These are phyloP conservation scores for Helobdella robusta DNA, from an alignment of 2,888 invertebrate species.

Conservation along the genomic window DNA sequence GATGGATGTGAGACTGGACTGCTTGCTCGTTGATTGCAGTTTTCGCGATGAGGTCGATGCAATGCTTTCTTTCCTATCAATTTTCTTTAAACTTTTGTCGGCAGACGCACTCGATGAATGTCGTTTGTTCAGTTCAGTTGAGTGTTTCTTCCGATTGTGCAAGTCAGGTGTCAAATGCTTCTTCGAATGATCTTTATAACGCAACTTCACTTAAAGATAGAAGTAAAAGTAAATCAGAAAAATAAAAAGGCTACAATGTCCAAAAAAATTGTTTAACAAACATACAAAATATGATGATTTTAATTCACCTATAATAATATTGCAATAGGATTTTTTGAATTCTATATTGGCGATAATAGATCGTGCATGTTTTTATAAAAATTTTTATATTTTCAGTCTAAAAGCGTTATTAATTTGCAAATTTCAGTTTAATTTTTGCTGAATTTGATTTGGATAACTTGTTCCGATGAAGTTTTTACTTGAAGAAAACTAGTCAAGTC, in stretches of 20 bases:
- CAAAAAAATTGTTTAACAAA: too few species aligned
- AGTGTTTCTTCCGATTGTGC: conserved; percentile 1
- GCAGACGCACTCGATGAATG: conserved; percentile 21
- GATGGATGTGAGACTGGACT: too few species aligned
- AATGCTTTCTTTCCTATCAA: too few species aligned
- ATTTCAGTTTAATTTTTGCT: too few species aligned
- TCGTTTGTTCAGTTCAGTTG: neutral
- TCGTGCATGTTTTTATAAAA: too few species aligned
- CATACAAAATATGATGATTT: neutral
- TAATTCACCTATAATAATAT: neutral
- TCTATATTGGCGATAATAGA: too few species aligned
- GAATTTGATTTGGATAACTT: too few species aligned
- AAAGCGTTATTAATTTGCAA: neutral
- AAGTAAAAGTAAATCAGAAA: neutral
- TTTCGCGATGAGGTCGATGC: too few species aligned
- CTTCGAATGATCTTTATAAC: neutral
- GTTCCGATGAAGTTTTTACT: too few species aligned
- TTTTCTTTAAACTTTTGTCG: too few species aligned
- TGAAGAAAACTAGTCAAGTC: conserved; percentile 1
- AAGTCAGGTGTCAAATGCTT: conserved; percentile 6
- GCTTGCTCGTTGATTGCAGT: too few species aligned
- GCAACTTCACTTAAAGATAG: neutral
- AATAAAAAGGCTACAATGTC: neutral
- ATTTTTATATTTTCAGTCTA: neutral
- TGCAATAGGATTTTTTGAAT: too few species aligned